These are phyloP conservation scores for Desmodus rotundus DNA, from an alignment of 2,113 vertebrate genomes.

Conservation along the genomic window DNA sequence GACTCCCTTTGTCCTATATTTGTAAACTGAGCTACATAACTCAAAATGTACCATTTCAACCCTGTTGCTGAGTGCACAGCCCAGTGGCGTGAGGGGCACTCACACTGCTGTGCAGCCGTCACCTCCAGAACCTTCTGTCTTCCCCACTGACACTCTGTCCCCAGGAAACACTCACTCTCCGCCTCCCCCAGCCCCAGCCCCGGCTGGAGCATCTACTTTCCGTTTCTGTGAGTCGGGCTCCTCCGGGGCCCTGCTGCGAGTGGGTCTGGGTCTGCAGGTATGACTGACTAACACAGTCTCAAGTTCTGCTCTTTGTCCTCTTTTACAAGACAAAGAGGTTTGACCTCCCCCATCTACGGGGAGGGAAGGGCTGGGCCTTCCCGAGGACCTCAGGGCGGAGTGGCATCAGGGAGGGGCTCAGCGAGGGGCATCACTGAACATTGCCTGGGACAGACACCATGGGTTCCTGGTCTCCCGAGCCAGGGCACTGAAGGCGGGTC, in stretches of 20 bases:
- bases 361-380: not conserved
- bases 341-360: no score
- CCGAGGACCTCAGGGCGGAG: not conserved
- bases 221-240: not conserved
- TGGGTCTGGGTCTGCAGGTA: fast-evolving
- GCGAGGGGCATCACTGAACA: not conserved
- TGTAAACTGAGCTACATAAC: not conserved
- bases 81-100: fast-evolving
- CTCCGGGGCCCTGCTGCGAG: not conserved
- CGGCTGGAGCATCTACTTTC: fast-evolving
- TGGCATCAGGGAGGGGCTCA: not conserved
- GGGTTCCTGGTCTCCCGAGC: fast-evolving
- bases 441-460: not conserved
- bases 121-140: not conserved
- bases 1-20: not conserved
- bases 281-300: fast-evolving
- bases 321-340: no score
- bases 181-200: fast-evolving
- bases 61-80: fast-evolving
- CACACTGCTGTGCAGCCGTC: fast-evolving
- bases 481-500: not conserved
- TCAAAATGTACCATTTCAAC: fast-evolving
- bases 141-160: not conserved
- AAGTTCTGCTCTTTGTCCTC: no score
- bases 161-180: fast-evolving